Evolutionary conservation across 2,888 invertebrate species (phyloP).

Genomic region (Pyrrhia umbra): DNA sequence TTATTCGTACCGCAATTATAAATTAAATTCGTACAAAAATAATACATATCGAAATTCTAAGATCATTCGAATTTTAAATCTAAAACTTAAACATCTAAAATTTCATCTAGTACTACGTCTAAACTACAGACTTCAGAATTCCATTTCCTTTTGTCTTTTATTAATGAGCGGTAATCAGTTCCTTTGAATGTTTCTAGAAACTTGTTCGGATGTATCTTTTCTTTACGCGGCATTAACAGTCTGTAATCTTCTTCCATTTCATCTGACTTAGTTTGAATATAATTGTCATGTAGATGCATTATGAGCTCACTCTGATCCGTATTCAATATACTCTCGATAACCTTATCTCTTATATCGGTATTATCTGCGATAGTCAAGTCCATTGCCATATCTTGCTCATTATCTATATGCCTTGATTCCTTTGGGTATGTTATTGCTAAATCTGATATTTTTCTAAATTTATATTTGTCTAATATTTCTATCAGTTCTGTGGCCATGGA

Average conservation of each 20-base stretch:
- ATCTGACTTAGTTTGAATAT: slow-evolving; percentile 26
- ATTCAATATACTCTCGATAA: slow-evolving; percentile 91
- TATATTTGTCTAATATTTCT: slow-evolving; percentile 85
- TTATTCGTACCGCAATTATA: background rate
- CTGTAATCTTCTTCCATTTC: slow-evolving; percentile 44
- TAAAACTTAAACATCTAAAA: slow-evolving; percentile 46
- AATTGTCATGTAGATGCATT: slow-evolving; percentile 85
- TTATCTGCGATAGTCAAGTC: slow-evolving; percentile 29
- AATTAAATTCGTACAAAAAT: background rate
- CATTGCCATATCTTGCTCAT: slow-evolving; percentile 35
- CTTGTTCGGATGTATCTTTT: slow-evolving; percentile 59
- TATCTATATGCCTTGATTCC: slow-evolving; percentile 9
- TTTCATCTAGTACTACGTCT: slow-evolving; percentile 64
- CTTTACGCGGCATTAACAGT: slow-evolving; percentile 24
- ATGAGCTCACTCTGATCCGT: slow-evolving; percentile 89
- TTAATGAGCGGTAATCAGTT: slow-evolving; percentile 87
- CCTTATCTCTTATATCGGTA: slow-evolving; percentile 50
- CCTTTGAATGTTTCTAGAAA: slow-evolving; percentile 70
- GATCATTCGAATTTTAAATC: slow-evolving; percentile 20
- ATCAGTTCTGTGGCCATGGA: slow-evolving; percentile 85
- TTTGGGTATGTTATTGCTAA: slow-evolving; percentile 26
- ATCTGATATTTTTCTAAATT: slow-evolving; percentile 68
- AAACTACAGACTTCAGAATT: slow-evolving; percentile 86
- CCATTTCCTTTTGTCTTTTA: slow-evolving; percentile 90
- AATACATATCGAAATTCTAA: slow-evolving; percentile 21